These are phyloP conservation scores for Lasiommata megera DNA, from an alignment of 2,888 invertebrate genomes.

Conservation along the genomic window DNA sequence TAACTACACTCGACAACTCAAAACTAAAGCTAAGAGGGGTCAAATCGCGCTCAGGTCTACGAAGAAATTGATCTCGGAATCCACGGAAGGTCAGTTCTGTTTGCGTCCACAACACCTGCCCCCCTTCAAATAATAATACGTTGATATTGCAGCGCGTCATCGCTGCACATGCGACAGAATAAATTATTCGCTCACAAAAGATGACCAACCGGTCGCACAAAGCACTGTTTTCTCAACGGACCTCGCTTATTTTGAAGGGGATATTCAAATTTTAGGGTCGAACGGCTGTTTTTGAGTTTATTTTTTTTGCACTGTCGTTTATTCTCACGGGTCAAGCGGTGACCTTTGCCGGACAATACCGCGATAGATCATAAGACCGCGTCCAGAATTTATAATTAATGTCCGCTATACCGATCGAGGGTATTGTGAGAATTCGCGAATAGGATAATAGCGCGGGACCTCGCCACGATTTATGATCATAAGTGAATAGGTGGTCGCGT, in stretches of 20 bases:
- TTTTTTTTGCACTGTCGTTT: constrained; percentile 45
- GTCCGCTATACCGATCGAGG: constrained; percentile 48
- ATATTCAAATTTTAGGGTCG: constrained; percentile 80
- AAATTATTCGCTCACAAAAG: constrained; percentile 67
- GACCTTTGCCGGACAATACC: constrained; percentile 69
- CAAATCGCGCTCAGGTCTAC: too few relatives aligned
- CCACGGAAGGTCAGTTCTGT: constrained; percentile 66
- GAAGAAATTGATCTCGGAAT: constrained; percentile 19
- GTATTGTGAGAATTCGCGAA: constrained; percentile 67
- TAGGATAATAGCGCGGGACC: constrained; percentile 68
- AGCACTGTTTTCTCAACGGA: constrained; percentile 68
- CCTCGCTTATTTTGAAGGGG: constrained; percentile 47
- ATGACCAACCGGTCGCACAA: constrained; percentile 52
- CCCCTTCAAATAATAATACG: constrained; percentile 69
- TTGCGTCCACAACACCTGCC: constrained; percentile 64
- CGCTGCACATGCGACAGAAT: constrained; percentile 67
- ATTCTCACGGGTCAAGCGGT: constrained; percentile 79
- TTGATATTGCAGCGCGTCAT: constrained; percentile 51
- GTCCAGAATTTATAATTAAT: constrained; percentile 78
- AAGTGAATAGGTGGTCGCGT: constrained; percentile 50
- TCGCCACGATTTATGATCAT: constrained; percentile 56
- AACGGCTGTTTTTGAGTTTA: constrained; percentile 46
- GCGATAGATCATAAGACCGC: constrained; percentile 54
- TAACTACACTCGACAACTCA: too few relatives aligned
- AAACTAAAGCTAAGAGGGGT: too few relatives aligned